phyloP scores from a whole-genome alignment of 2,888 invertebrate genomes.

The Hylaea fasciaria region DNA sequence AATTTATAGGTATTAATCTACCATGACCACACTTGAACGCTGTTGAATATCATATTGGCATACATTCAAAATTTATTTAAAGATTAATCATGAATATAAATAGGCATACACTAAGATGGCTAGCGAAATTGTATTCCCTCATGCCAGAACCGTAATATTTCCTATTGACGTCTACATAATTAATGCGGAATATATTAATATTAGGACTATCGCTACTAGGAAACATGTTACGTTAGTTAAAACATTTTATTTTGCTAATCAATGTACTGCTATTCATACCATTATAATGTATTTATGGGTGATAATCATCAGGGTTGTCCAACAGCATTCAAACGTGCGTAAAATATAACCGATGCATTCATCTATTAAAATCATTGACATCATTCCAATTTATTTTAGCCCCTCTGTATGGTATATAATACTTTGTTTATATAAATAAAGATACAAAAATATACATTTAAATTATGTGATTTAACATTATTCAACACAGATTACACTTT shows the following conservation, averaged over 20 bases:
- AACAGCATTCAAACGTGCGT: slow-evolving; percentile 30
- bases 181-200: neutral
- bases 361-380: slow-evolving; percentile 53
- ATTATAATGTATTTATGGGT: neutral
- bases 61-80: slow-evolving; percentile 33
- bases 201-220: too few species aligned
- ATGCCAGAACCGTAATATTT: neutral
- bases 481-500: slow-evolving; percentile 75
- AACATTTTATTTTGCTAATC: too few species aligned
- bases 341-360: slow-evolving; percentile 23
- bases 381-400: slow-evolving; percentile 58
- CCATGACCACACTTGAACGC: slow-evolving; percentile 51
- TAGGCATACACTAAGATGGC: slow-evolving; percentile 30
- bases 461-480: slow-evolving; percentile 76
- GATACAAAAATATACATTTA: slow-evolving; percentile 81
- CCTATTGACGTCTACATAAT: neutral
- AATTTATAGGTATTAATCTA: slow-evolving; percentile 43
- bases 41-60: slow-evolving; percentile 41
- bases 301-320: neutral
- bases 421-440: slow-evolving; percentile 71
- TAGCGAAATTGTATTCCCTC: slow-evolving; percentile 4
- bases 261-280: neutral
- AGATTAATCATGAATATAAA: slow-evolving; percentile 31
- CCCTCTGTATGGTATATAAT: slow-evolving; percentile 67
- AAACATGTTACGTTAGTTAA: too few species aligned